A percentile compares a stretch with the other conserved stretches of the same genome.
These are phyloP conservation scores for Arctopsyche grandis DNA, from an alignment of 1,140 invertebrate species.

Conservation along the genomic window DNA sequence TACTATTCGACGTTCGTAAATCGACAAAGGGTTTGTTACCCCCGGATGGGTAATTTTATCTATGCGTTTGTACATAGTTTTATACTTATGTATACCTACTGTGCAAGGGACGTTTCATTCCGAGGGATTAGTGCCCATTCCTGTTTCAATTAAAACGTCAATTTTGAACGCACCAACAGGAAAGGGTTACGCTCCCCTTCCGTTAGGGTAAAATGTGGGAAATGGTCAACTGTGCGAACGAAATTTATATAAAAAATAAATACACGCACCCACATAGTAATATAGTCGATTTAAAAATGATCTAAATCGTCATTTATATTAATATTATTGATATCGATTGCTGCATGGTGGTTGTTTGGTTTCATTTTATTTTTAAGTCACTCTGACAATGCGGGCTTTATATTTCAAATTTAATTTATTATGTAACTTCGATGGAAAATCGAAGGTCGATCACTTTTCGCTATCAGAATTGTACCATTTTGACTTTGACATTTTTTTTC, in stretches of 20 bases:
- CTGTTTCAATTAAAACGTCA: conserved; percentile 54
- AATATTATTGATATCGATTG: background rate
- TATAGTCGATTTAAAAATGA: background rate
- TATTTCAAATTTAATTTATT: conserved; percentile 25
- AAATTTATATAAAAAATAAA: background rate
- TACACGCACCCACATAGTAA: background rate
- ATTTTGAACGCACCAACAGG: conserved; percentile 36
- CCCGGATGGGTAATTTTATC: conserved; percentile 48
- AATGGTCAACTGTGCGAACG: conserved; percentile 19
- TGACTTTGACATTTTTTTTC: conserved; percentile 10
- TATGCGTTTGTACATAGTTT: conserved; percentile 2
- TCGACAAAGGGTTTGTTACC: conserved; percentile 52
- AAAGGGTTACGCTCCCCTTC: background rate
- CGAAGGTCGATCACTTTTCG: background rate
- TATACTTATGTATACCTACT: background rate
- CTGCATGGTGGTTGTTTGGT: background rate
- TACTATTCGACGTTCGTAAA: conserved; percentile 35
- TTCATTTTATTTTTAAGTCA: background rate
- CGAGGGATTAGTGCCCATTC: conserved; percentile 42
- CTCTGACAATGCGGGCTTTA: conserved; percentile 15
- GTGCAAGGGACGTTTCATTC: conserved; percentile 41
- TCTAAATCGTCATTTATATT: background rate
- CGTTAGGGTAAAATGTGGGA: conserved; percentile 12
- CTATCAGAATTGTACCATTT: background rate
- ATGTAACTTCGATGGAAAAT: background rate